Evolutionary conservation across 92 coral and sea anemone species (phyloP).

Genomic region (Umimayanthus chanpuru): DNA sequence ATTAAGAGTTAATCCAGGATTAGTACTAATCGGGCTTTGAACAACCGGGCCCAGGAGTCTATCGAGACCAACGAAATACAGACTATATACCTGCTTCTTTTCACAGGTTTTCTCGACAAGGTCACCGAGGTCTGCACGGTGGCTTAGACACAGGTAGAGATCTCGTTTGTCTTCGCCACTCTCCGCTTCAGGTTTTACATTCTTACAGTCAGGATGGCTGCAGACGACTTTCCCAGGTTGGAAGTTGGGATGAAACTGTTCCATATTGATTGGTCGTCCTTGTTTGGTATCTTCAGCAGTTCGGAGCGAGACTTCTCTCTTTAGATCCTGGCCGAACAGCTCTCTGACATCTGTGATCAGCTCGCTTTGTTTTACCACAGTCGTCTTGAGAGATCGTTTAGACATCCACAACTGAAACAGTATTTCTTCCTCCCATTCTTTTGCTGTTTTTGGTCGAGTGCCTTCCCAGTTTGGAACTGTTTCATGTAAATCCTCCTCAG

Average conservation of each 20-base stretch:
- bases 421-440: too few species aligned
- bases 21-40: too few species aligned
- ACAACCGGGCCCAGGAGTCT: too few species aligned
- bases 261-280: slow-evolving; percentile 39
- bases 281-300: slow-evolving; percentile 21
- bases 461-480: too few species aligned
- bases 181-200: slow-evolving; percentile 36
- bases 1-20: too few species aligned
- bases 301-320: slow-evolving; percentile 38
- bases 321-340: slow-evolving; percentile 20
- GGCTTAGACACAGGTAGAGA: slow-evolving; percentile 66
- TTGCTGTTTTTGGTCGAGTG: too few species aligned
- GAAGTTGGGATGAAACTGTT: slow-evolving; percentile 68
- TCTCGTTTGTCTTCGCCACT: slow-evolving; percentile 54
- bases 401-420: too few species aligned
- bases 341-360: slow-evolving; percentile 7
- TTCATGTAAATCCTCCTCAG: too few species aligned
- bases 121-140: slow-evolving; percentile 44
- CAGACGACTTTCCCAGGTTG: slow-evolving; percentile 51
- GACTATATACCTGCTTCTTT: slow-evolving; percentile 40
- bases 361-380: background rate
- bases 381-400: background rate
- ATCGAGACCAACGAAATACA: too few species aligned
- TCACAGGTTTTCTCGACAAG: slow-evolving; percentile 48
- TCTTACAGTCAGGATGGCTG: slow-evolving; percentile 59